Base-by-base conservation (phyloP, 2,797 vertebrate species). In the Microtus obscurus region DNA sequence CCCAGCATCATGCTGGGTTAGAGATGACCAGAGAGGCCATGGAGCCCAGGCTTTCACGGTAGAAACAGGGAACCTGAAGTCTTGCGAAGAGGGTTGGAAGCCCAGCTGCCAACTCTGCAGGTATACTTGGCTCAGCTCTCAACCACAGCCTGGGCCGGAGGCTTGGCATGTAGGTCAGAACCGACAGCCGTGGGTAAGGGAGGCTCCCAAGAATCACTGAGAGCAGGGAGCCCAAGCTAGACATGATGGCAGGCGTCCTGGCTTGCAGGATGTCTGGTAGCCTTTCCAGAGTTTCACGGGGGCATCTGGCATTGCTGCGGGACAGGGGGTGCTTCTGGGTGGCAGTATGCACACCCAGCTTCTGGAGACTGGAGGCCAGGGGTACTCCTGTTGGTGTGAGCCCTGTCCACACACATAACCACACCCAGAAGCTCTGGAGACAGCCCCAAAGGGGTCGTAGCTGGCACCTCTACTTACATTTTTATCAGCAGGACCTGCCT, bases 141-240 rank as follows among this genome's bases (percentile, higher is more conserved):
- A 23, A 11, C 43, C 13, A 6, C 6, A 34, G 29, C 5, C 31
- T 4, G 27, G 77, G 37, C 21, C 59, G 0, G 8, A 79, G 27
- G 45, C 56, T 13, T 65, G 1, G 11, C 4, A 14, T 27, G 21
- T 29, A 71, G 9, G 10, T 6, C 67, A 63, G 37, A 76, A 10
- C 65, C 43, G 0, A 0, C 0, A 37, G 71, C 45, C 0, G 0
- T 3, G 16, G 0, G 0, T 9, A 25, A 61, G 11, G 1, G 56
- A 69, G 29, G 12, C 4, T 63, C 23, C 9, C n/a, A 8, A 16
- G 59, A 45, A 40, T 10, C 51, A 6, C 59, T 27, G 2, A 25
- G 51, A 23, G 2, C 8, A 13, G 59, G 16, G 31, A n/a, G 63
- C 16, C 25, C 0, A 4, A 27, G n/a, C 77, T 40, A 69, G 19